phyloP scores from a whole-genome alignment of 1,140 invertebrate species.

The Sinonovacula constricta region DNA sequence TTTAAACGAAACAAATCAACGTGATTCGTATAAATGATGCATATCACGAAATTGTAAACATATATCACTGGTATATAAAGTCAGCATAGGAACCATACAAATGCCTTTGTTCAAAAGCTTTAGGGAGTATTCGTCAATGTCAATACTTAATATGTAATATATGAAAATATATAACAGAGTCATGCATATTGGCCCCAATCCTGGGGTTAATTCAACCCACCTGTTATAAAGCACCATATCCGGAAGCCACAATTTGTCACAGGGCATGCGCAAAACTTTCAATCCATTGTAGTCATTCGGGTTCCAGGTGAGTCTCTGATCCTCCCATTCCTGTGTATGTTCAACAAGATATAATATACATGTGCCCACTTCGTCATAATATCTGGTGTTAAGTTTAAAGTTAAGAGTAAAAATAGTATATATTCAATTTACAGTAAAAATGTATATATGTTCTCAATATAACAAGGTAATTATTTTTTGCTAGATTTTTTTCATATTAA shows the following conservation, averaged over 20 bases:
- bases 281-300: conserved; percentile 80
- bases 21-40: too few species aligned
- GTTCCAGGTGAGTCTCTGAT: conserved; percentile 81
- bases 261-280: conserved; percentile 80
- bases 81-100: too few species aligned
- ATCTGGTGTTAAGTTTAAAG: conserved; percentile 66
- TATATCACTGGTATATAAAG: too few species aligned
- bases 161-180: too few species aligned
- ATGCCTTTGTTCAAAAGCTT: too few species aligned
- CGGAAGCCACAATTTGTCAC: conserved; percentile 81
- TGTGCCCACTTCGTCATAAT: conserved; percentile 14
- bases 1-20: too few species aligned
- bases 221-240: conserved; percentile 83
- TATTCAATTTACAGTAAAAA: not conserved
- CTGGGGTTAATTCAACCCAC: too few species aligned
- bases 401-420: conserved; percentile 61
- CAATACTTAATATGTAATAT: too few species aligned
- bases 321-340: conserved; percentile 80
- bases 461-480: not conserved
- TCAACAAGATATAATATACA: conserved; percentile 1
- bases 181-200: too few species aligned
- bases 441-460: not conserved
- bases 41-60: too few species aligned
- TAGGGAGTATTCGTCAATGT: too few species aligned
- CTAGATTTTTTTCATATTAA: not conserved